Evolutionary conservation across 2,113 vertebrate species (phyloP), one percentile per base, ranked within the genome.

Genomic region (Coptodon rendalli): DNA sequence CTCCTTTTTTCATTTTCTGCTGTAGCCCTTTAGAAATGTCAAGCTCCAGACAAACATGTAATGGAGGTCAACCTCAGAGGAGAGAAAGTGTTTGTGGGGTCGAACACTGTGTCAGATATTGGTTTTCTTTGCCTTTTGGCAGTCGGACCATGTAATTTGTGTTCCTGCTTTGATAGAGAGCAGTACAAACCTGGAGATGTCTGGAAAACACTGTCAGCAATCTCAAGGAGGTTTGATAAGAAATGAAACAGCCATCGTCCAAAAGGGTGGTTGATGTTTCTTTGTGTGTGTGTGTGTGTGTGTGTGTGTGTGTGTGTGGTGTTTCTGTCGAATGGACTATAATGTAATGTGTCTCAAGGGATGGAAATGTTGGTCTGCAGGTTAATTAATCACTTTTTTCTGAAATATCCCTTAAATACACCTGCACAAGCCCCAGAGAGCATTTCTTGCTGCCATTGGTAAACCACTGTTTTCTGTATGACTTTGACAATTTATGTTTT

Each of bases 1-100:
- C 45, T 89, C 91, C 91, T 91, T 90, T 76, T 89, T 92, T 93
- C 86, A 89, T 84, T 80, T 34, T 71, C 80, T 9, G 84, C 82
- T 12, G 61, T 31, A 85, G 80, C 82, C 52, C 38, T 92, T 94
- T 87, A 80, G 29, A 96, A 96, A 96, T 96, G 95, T 93, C 95
- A 96, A 43, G 29, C 80, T 79, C 27, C 68, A 82, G 89, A 92
- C 84, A 82, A 86, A 92, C 86, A 85, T 89, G 92, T 94, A 94
- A 95, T 94, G 56, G 92, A 93, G 93, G 94, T 94, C 94, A 85
- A 86, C 53, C 83, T 83, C 52, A 43, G 81, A 59, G 56, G 63
- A 87, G 53, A 66, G n/a, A 43, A 78, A 53, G 53, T 87, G 89
- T 90, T 89, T 57, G 86, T 66, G 43, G 76, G 83, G 61, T 81